Evolutionary conservation across 2,888 invertebrate genomes (phyloP), one percentile per base, ranked within the genome.

Genomic region (Fragum fragum): DNA sequence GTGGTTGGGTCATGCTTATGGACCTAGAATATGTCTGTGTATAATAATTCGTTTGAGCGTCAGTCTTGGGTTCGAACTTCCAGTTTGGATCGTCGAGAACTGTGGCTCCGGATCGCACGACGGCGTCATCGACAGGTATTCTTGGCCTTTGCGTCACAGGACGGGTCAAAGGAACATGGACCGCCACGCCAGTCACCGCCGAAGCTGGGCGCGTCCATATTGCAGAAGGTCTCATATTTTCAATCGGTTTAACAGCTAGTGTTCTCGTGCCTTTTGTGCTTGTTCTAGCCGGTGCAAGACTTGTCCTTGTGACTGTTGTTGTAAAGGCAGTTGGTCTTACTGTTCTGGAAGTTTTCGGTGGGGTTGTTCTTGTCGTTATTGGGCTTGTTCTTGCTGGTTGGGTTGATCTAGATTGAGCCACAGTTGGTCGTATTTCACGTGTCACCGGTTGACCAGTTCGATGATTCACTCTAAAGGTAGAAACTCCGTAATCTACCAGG

Each of bases 401-500:
- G 16, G 39, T 21, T 18, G 53, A 32, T 21, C 14, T 14, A n/a
- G 29, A n/a, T 32, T 21, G 55, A 23, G 71, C 63, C 1, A 32
- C 52, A 2, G 39, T 63, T 21, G 42, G 52, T 29, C 63, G 21
- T n/a, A 73, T 47, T 9, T 23, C 26, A 11, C 28, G 11, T n/a
- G 61, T 32, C 6, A 9, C 16, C 0, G 52, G 29, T 59, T 32
- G 59, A 29, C 26, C 53, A 1, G 6, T 23, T 1, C 23, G 21
- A 23, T 26, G 36, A 36, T 36, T 9, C 9, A 36, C 3, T 36
- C 32, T 36, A 36, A 36, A 36, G 16, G 59, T 23, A 14, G 73
- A 59, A 14, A 55, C 16, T 2, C 82, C 76, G 61, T 69, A 79
- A 61, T 69, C 66, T 11, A 82, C 78, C 21, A 82, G 75, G 7